Base-by-base conservation (phyloP, 2,888 invertebrate genomes). In the Drosophila subsilvestris region DNA sequence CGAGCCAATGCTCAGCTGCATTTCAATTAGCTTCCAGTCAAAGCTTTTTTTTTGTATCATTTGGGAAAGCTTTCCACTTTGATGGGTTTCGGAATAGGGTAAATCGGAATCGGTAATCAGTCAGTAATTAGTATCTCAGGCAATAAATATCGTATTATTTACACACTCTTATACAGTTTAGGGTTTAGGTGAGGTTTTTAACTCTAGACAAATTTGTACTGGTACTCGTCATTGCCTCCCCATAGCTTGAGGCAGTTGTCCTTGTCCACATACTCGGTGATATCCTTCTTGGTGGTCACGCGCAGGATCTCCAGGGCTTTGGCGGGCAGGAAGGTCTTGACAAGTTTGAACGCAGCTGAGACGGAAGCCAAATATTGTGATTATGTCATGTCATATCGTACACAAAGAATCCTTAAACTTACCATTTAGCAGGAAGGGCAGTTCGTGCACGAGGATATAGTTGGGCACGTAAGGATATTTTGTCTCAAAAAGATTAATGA, bases 371-470 rank as follows among this genome's bases (percentile, higher is more conserved):
- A 1, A 14, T 43, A 27, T 20, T 50, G 49, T 0, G 43, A 43
- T 49, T 37, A 49, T 12, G 18, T 3, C 0, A 25, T 3, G 3
- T 42, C 5, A 25, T 32, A 9, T 37, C n/a, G 1, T 14, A 9
- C 4, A 12, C 9, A 22, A 2, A 17, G 8, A 14, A 0, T 18
- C 5, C 0, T 12, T 18, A 25, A 43, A 58, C 93, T 92, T 92
- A 96, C 96, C 95, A 88, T 96, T 97, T 73, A 98, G 92, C 4
- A 98, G 94, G 98, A 98, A 98, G 0, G 98, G 97, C 96, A 98
- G 96, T 90, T 98, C 98, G 91, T 95, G 97, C 63, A 98, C 96
- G 18, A 98, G 93, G 76, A 98, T 97, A 88, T 97, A 97, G 89
- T 97, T 98, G 74, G 97, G 92, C 88, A 96, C 95, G 90, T 94